Percentiles rank a stretch among this genome's conserved stretches.
Evolutionary conservation across 2,113 vertebrate genomes (phyloP).

Genomic region (Cichladusa arquata): DNA sequence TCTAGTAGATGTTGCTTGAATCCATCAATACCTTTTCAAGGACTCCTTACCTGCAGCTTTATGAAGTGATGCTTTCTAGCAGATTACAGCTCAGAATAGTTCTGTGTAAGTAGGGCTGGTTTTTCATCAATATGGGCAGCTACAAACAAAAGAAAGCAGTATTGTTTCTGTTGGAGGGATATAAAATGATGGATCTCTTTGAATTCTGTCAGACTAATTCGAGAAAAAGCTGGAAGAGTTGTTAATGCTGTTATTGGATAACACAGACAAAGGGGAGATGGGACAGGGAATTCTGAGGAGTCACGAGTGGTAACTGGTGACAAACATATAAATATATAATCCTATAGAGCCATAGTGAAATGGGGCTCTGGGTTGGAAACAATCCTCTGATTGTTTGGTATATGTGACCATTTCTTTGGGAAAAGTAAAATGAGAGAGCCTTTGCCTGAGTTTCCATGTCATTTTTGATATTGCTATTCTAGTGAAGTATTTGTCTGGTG

Average conservation of each 20-base stretch:
- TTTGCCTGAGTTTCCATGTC: neutral
- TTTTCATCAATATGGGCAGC: neutral
- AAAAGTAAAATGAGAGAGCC: neutral
- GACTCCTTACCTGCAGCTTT: neutral
- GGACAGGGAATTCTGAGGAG: neutral
- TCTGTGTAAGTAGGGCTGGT: neutral
- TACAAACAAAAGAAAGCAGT: neutral
- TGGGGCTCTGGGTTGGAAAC: neutral
- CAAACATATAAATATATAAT: neutral
- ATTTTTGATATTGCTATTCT: neutral
- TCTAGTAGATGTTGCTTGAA: neutral
- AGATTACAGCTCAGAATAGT: neutral
- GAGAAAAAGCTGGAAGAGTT: neutral
- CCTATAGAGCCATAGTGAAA: rapidly evolving
- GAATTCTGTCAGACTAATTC: neutral
- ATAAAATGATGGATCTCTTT: neutral
- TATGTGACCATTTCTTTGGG: neutral
- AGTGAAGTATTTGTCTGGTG: neutral
- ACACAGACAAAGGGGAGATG: neutral
- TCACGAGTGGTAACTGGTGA: neutral
- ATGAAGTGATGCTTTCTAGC: neutral
- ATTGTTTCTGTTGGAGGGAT: neutral
- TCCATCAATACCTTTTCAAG: neutral
- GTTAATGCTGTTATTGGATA: neutral
- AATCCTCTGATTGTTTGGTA: neutral